A percentile compares a stretch with the other conserved stretches of the same genome.
phyloP scores from a whole-genome alignment of 2,888 invertebrate genomes.

The Chrysina gloriosa region DNA sequence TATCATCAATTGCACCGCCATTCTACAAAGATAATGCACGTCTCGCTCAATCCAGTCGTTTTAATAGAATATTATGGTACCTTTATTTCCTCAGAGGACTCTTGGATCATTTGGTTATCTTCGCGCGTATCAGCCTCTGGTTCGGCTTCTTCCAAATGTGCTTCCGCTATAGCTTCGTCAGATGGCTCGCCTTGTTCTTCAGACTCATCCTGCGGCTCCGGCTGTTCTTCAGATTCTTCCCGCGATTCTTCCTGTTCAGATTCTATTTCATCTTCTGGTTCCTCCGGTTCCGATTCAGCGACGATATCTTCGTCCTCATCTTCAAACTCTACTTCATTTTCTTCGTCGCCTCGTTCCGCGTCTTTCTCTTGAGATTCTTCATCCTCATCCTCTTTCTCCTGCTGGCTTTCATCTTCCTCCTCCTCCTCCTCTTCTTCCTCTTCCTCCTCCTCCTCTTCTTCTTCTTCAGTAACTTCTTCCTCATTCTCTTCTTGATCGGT shows the following conservation, averaged over 20 bases:
- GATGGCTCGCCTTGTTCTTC: constrained; percentile 49
- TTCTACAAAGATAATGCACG: neutral
- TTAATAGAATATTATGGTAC: neutral
- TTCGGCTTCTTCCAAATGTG: constrained; percentile 63
- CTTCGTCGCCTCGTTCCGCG: constrained; percentile 44
- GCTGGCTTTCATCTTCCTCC: constrained; percentile 51
- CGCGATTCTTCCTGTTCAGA: constrained; percentile 43
- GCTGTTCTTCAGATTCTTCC: constrained; percentile 55
- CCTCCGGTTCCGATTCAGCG: constrained; percentile 42
- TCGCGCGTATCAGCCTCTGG: constrained; percentile 55
- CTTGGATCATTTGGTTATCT: constrained; percentile 41
- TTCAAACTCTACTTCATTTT: constrained; percentile 45
- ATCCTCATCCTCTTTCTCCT: constrained; percentile 46
- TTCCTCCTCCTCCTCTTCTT: constrained; percentile 55
- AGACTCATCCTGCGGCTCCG: constrained; percentile 45
- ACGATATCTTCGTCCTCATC: constrained; percentile 44
- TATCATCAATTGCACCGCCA: constrained; percentile 55
- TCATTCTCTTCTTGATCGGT: constrained; percentile 54
- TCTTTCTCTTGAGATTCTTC: constrained; percentile 35
- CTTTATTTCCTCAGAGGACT: constrained; percentile 40
- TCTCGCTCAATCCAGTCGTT: no score
- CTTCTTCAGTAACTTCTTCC: constrained; percentile 53
- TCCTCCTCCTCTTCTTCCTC: constrained; percentile 59
- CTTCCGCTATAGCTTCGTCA: constrained; percentile 50
- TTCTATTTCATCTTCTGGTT: constrained; percentile 45